phyloP scores from a whole-genome alignment of 1,140 invertebrate species.

The Lineus longissimus region DNA sequence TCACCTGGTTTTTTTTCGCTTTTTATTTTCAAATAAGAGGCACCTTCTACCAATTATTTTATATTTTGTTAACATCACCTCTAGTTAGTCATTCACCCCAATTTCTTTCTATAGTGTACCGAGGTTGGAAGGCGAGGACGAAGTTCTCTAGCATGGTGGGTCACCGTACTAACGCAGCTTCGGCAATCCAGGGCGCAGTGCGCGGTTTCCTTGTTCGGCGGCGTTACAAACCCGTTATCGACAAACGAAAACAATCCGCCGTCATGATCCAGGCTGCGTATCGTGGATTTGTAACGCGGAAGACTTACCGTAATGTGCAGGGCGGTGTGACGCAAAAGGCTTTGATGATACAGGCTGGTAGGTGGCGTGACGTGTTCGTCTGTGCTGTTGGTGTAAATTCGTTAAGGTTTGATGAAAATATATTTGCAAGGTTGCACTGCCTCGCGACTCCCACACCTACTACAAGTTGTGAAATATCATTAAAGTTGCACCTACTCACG shows the following conservation, averaged over 20 bases:
- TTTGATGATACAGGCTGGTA: constrained; percentile 32
- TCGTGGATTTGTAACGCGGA: constrained; percentile 8
- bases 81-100: not conserved
- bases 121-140: too few species aligned
- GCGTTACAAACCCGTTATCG: constrained; percentile 20
- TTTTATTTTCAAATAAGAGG: too few species aligned
- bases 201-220: constrained; percentile 28
- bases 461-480: too few species aligned
- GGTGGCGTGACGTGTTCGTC: not conserved
- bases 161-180: too few species aligned
- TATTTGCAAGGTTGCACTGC: too few species aligned
- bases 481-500: too few species aligned
- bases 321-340: not conserved
- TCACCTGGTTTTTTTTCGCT: too few species aligned
- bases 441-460: too few species aligned
- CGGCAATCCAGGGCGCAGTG: too few species aligned
- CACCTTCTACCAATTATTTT: not conserved
- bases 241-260: constrained; percentile 28
- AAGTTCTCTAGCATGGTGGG: too few species aligned
- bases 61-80: too few species aligned
- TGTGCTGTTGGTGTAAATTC: not conserved
- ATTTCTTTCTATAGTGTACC: not conserved
- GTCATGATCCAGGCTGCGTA: constrained; percentile 27
- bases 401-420: too few species aligned
- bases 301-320: not conserved